These are phyloP conservation scores for Pseudomyrmex pallidus DNA, from an alignment of 1,140 invertebrate species.

Conservation along the genomic window DNA sequence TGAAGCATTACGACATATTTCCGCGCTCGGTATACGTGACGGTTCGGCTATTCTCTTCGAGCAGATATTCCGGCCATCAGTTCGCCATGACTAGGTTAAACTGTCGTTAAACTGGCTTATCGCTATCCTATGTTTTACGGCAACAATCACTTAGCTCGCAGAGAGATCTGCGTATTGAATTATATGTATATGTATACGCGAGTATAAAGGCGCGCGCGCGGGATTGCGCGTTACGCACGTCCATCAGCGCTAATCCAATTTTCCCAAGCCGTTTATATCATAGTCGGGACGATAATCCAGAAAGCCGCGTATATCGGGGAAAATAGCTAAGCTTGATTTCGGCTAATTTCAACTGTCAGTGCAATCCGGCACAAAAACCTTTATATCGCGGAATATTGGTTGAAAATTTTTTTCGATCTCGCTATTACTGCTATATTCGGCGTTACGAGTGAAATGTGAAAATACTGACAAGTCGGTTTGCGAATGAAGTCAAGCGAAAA, in stretches of 20 bases:
- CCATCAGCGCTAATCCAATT: conserved; percentile 14
- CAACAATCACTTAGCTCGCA: conserved; percentile 21
- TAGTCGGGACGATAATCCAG: not conserved
- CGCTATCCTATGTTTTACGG: conserved; percentile 11
- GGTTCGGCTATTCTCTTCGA: not conserved
- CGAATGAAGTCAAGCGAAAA: conserved; percentile 47
- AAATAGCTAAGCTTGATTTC: not conserved
- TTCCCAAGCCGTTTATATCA: not conserved
- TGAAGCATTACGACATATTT: conserved; percentile 25
- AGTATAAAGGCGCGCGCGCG: not conserved
- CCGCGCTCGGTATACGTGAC: not conserved
- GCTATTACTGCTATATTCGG: not conserved
- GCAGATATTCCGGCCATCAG: conserved; percentile 4
- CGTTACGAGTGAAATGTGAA: conserved; percentile 27
- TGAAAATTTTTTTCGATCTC: conserved; percentile 5
- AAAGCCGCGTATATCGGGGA: not conserved
- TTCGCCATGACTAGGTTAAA: conserved; percentile 28
- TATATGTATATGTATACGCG: not conserved
- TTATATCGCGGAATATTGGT: conserved; percentile 37
- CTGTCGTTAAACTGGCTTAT: conserved; percentile 35
- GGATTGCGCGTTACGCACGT: not conserved
- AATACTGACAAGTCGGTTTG: conserved; percentile 45
- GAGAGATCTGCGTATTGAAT: conserved; percentile 21
- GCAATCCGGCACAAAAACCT: conserved; percentile 27
- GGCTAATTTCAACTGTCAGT: not conserved